Base-by-base conservation (phyloP, 1,140 invertebrate species). In the Antheraea mylitta region DNA sequence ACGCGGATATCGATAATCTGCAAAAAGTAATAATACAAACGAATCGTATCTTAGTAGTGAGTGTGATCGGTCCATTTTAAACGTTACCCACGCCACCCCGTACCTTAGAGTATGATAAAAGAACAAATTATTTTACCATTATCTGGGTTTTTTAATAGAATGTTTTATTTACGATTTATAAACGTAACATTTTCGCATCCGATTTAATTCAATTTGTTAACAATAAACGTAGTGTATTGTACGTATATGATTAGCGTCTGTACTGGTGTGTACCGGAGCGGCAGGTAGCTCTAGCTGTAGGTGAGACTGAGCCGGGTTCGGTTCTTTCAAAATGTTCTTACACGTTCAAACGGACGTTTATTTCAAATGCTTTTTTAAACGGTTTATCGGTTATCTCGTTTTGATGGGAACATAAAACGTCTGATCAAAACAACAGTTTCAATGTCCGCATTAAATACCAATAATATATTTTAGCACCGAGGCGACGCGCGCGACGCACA, bases 191-290 rank as follows among this genome's bases (percentile, higher is more conserved):
- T 71, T 69, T 73, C 64, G 67, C 75, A 74, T 71, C 48, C 71
- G 66, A 77, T 85, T 85, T 89, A 90, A 90, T 89, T 83, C 83
- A 85, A 88, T 89, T 88, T 89, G 75, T 73, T 77, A 83, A 85
- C 82, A 87, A 87, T 82, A 69, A 75, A 76, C 68, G 62, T 61
- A 82, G 64, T 76, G 78, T 85, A 84, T 85, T 84, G 53, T 19
- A 30, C 22, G 22, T 58, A 71, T 69, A 75, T 75, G 77, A 78
- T 83, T 85, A 80, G 78, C 82, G 79, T 70, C 68, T 36, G 30
- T 66, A 11, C 22, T 30, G 22, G 1, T 30, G 22, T 30, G 22
- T 30, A 30, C 1, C 22, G 22, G 22, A 30, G 22, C 22, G 22
- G 22, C 22, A 30, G 22, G 22, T 67, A 58, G 61, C 69, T 78